Percentiles rank a stretch among this genome's conserved stretches.
Conservation (phyloP, 1,140 invertebrate genomes). For the Pemphigus obesinymphae region DNA sequence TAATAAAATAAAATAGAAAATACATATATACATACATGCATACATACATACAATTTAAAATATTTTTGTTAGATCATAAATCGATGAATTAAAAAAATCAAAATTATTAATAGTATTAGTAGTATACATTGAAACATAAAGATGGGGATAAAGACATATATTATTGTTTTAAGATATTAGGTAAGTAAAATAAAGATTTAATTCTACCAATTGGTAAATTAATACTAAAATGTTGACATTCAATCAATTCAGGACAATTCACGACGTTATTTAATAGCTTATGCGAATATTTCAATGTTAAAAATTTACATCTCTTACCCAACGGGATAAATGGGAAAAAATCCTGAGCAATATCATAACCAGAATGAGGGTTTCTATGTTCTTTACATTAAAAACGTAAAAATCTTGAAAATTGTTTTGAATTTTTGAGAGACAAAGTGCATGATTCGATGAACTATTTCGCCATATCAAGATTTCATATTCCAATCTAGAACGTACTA, state of each 20-base stretch:
- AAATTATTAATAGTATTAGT: no score
- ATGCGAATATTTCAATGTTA: neutral
- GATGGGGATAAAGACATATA: no score
- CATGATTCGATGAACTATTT: neutral
- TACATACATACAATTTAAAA: no score
- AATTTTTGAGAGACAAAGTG: neutral
- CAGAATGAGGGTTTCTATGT: no score
- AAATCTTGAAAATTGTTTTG: neutral
- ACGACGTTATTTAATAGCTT: neutral
- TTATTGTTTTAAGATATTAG: neutral
- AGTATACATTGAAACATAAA: no score
- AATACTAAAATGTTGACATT: neutral
- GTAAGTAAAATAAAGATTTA: neutral
- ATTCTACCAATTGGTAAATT: neutral
- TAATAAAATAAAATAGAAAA: no score
- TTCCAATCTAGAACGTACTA: no score
- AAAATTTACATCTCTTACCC: neutral
- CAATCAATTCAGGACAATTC: neutral
- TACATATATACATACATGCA: no score
- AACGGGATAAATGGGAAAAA: neutral
- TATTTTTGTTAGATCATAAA: no score
- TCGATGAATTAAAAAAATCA: no score
- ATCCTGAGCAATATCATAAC: neutral
- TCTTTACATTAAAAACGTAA: neutral
- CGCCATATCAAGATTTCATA: neutral